Conservation (phyloP, 1,140 invertebrate species). For the Scaptomyza montana region DNA sequence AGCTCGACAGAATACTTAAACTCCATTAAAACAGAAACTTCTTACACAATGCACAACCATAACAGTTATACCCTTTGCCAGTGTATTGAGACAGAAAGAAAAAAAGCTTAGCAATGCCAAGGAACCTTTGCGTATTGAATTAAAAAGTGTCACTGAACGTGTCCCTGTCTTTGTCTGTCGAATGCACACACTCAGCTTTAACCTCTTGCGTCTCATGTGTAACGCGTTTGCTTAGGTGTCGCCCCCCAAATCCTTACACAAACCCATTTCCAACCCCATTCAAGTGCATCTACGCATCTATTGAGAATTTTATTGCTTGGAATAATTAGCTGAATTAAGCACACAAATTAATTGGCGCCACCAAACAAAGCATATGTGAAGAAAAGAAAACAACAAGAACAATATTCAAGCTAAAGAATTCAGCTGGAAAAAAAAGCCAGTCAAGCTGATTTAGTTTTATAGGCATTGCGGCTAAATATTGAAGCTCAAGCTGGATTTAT, state of each 20-base stretch:
- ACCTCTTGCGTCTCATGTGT: background rate
- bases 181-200: background rate
- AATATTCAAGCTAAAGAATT: constrained; percentile 23
- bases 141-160: constrained; percentile 67
- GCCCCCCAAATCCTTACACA: background rate
- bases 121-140: constrained; percentile 78
- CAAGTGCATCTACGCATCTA: constrained; percentile 56
- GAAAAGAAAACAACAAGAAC: constrained; percentile 39
- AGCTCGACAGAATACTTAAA: too few species aligned
- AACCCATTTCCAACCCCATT: constrained; percentile 4
- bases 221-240: constrained; percentile 44
- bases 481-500: constrained; percentile 52
- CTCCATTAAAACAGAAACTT: too few species aligned
- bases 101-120: constrained; percentile 30
- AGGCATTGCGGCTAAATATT: constrained; percentile 56
- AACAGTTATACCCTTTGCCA: too few species aligned
- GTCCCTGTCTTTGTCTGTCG: constrained; percentile 32
- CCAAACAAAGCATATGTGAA: constrained; percentile 61
- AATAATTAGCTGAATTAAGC: constrained; percentile 81
- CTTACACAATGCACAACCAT: too few species aligned
- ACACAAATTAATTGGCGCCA: constrained; percentile 73
- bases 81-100: constrained; percentile 35
- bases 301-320: constrained; percentile 79
- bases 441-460: constrained; percentile 75
- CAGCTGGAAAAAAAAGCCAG: constrained; percentile 35